Percentiles rank a stretch among this genome's conserved stretches.
Conservation (phyloP, 2,797 vertebrate genomes). For the Picus viridis region DNA sequence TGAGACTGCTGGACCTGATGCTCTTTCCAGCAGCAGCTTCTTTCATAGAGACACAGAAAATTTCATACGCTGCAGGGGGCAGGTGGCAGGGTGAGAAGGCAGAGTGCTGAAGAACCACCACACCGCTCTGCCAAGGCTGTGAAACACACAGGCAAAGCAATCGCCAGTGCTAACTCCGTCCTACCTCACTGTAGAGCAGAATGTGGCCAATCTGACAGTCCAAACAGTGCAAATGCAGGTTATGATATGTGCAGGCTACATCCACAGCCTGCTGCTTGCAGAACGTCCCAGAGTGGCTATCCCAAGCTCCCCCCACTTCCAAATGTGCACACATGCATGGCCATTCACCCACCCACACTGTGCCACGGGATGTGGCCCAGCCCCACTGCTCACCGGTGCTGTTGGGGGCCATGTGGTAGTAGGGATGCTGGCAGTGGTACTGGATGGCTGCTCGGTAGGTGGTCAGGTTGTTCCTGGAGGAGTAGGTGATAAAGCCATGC, state of each 20-base stretch:
- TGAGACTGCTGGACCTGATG: not conserved
- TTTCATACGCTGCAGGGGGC: not conserved
- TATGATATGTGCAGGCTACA: not conserved
- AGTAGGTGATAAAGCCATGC: conserved; percentile 83
- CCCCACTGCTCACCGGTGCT: conserved; percentile 79
- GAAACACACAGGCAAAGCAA: not conserved
- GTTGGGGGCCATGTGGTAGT: conserved; percentile 77
- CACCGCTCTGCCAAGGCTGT: not conserved
- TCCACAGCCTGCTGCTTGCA: not conserved
- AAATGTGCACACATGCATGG: fast-evolving
- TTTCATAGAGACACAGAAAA: not conserved
- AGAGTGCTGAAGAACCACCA: fast-evolving
- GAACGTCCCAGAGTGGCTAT: not conserved
- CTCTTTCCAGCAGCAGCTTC: not conserved
- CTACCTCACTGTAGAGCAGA: fast-evolving
- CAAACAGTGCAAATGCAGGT: not conserved
- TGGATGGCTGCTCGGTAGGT: conserved; percentile 83
- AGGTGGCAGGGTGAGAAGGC: not conserved
- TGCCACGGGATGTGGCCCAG: fast-evolving
- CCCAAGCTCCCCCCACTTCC: not conserved
- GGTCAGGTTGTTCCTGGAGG: conserved; percentile 85
- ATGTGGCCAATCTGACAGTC: not conserved
- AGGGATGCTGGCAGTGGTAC: conserved; percentile 84
- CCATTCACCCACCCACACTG: fast-evolving
- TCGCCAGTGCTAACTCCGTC: not conserved